phyloP scores from a whole-genome alignment of 2,888 invertebrate genomes.

The Sinodicranocentrus sp. region DNA sequence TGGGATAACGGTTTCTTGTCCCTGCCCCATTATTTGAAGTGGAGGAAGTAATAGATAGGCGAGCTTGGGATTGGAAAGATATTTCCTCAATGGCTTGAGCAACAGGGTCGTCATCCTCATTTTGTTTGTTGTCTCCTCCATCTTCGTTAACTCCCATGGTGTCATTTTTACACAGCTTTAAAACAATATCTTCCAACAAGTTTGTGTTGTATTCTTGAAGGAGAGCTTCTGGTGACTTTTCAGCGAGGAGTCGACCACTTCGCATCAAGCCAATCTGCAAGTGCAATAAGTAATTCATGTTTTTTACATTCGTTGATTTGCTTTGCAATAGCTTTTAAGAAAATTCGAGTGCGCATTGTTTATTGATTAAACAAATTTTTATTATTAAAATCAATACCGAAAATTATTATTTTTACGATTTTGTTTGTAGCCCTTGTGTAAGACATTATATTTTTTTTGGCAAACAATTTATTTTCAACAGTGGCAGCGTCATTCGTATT shows the following conservation, averaged over 20 bases:
- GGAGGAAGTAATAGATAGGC: conserved; percentile 54
- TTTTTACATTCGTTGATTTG: no score
- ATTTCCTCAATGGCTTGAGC: conserved; percentile 68
- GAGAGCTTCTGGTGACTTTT: conserved; percentile 68
- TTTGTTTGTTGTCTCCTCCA: conserved; percentile 29
- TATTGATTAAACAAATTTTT: no score
- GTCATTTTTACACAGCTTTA: conserved; percentile 70
- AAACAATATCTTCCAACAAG: conserved; percentile 70
- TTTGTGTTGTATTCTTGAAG: conserved; percentile 65
- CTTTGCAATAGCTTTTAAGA: no score
- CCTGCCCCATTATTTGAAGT: conserved; percentile 32
- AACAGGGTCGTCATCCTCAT: conserved; percentile 51
- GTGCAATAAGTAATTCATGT: no score
- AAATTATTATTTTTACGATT: no score
- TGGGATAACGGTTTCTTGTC: conserved; percentile 14
- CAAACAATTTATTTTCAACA: no score
- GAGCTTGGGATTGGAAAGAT: conserved; percentile 64
- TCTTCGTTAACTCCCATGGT: conserved; percentile 52
- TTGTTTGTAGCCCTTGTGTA: no score
- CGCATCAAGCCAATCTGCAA: conserved; percentile 73
- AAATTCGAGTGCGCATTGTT: no score
- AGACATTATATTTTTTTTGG: no score
- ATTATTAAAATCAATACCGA: no score
- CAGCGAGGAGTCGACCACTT: conserved; percentile 70
- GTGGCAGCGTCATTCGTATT: no score